These are phyloP conservation scores for Lithobates pipiens DNA, from an alignment of 2,797 vertebrate genomes.

Conservation along the genomic window DNA sequence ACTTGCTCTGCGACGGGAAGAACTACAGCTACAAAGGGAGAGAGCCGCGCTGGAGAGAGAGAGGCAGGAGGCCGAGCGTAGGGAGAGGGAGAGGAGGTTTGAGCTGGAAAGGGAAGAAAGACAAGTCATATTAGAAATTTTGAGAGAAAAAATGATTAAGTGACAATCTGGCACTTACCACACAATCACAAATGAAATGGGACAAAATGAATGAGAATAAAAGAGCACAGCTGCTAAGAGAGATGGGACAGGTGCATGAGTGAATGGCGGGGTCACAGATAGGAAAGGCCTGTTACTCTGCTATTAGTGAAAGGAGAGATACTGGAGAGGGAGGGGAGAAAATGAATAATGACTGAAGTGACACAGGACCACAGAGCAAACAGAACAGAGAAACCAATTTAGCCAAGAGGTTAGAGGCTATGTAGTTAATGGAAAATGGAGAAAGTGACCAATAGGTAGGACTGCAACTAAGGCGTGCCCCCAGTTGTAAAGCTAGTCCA, in stretches of 20 bases:
- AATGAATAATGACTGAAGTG: not conserved
- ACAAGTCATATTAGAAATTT: conserved; percentile 77
- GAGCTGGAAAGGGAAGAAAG: conserved; percentile 82
- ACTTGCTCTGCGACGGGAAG: conserved; percentile 77
- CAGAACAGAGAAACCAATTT: not conserved
- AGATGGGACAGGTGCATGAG: not conserved
- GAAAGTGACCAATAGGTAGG: not conserved
- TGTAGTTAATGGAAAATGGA: not conserved
- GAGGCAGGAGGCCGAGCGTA: conserved; percentile 76
- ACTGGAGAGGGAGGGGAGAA: not conserved
- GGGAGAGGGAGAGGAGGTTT: conserved; percentile 78
- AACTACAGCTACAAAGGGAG: conserved; percentile 81
- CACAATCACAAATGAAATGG: not conserved
- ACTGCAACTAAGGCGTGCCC: not conserved
- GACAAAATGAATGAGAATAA: not conserved
- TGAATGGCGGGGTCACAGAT: not conserved
- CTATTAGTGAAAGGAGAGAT: conserved; percentile 5
- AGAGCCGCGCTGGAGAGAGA: conserved; percentile 80
- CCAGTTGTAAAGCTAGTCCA: too few species aligned
- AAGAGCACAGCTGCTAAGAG: not conserved
- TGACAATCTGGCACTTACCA: not conserved
- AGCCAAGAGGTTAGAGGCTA: not conserved
- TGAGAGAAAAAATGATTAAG: conserved; percentile 45
- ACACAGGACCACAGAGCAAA: not conserved
- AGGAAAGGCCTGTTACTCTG: not conserved